These are phyloP conservation scores for Pseudomyrmex pallidus DNA, from an alignment of 1,140 invertebrate species.

Conservation along the genomic window DNA sequence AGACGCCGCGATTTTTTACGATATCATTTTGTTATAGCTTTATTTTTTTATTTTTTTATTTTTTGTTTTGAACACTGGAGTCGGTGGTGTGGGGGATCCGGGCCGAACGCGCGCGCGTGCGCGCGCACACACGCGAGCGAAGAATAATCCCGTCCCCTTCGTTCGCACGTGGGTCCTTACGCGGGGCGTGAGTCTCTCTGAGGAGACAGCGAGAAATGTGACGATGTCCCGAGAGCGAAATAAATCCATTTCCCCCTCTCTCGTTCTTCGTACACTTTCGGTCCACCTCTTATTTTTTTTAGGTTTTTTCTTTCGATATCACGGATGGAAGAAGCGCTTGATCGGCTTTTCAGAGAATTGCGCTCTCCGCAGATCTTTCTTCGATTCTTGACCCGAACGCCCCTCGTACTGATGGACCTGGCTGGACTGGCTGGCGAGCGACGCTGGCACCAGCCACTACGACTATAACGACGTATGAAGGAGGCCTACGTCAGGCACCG, in stretches of 20 bases:
- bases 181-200: constrained; percentile 71
- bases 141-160: constrained; percentile 69
- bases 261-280: constrained; percentile 32
- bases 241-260: background rate
- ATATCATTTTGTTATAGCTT: constrained; percentile 43
- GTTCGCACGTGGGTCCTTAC: constrained; percentile 77
- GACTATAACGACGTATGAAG: constrained; percentile 71
- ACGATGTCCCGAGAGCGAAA: constrained; percentile 9
- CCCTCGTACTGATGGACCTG: constrained; percentile 72
- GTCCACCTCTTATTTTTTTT: constrained; percentile 35
- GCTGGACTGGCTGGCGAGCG: constrained; percentile 66
- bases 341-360: background rate
- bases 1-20: constrained; percentile 21
- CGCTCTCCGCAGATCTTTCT: background rate
- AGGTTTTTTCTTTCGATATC: constrained; percentile 24
- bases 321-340: constrained; percentile 18
- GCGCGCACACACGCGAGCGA: constrained; percentile 69
- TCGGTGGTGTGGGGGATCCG: constrained; percentile 83
- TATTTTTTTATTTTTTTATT: constrained; percentile 38
- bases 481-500: constrained; percentile 80
- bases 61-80: constrained; percentile 83
- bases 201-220: constrained; percentile 34
- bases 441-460: constrained; percentile 61
- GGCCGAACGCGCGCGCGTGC: constrained; percentile 58
- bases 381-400: constrained; percentile 55